These are phyloP conservation scores for Syngnathus rostellatus DNA, from an alignment of 2,797 vertebrate genomes.

Conservation along the genomic window DNA sequence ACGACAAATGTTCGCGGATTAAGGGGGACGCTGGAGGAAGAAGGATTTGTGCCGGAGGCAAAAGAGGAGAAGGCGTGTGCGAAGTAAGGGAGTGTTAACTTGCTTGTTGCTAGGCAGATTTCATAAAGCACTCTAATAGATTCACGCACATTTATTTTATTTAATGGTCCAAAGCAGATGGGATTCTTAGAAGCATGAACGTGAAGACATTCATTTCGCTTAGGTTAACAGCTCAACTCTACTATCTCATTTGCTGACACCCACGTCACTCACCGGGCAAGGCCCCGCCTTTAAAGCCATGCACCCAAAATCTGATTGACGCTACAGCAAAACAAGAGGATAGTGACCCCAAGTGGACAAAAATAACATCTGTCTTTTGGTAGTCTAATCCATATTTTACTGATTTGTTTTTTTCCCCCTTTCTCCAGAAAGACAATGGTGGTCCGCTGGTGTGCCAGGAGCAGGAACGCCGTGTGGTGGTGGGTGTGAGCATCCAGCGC, in stretches of 20 bases:
- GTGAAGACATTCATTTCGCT: background rate
- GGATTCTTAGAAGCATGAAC: background rate
- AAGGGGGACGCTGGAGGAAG: constrained; percentile 84
- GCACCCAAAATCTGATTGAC: too few species aligned
- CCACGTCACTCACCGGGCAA: background rate
- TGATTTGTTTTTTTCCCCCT: background rate
- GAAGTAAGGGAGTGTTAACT: constrained; percentile 71
- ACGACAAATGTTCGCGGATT: constrained; percentile 81
- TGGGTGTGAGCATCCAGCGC: constrained; percentile 90
- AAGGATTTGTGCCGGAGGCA: constrained; percentile 89
- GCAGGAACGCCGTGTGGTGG: constrained; percentile 82
- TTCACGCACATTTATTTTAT: background rate
- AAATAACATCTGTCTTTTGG: too few species aligned
- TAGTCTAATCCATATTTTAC: too few species aligned
- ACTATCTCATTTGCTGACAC: background rate
- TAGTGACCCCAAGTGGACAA: too few species aligned
- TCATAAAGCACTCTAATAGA: background rate
- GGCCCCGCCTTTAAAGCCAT: too few species aligned
- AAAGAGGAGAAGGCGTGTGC: constrained; percentile 81
- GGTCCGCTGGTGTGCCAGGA: constrained; percentile 91
- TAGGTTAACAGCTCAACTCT: background rate
- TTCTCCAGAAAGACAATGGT: constrained; percentile 82
- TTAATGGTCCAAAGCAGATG: background rate
- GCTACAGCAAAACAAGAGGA: too few species aligned
- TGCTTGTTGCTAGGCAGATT: constrained; percentile 2